phyloP scores from a whole-genome alignment of 2,797 vertebrate species.

The Tinamus major region DNA sequence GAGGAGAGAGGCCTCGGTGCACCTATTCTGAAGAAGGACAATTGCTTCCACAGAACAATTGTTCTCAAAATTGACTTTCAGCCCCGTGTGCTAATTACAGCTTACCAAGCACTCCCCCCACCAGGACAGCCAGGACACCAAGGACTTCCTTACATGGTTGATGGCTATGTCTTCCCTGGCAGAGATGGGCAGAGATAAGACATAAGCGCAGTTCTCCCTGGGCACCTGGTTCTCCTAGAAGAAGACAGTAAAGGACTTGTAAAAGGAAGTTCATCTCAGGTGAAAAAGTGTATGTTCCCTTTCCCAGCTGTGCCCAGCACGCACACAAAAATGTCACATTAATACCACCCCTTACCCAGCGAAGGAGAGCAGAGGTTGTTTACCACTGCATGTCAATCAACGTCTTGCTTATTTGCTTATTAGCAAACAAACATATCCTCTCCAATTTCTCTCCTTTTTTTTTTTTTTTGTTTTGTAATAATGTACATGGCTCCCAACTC shows the following conservation, averaged over 20 bases:
- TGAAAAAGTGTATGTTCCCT: not conserved
- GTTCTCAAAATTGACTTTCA: not conserved
- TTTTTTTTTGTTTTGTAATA: slow-evolving; percentile 23
- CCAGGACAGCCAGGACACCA: not conserved
- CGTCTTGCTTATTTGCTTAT: slow-evolving; percentile 15
- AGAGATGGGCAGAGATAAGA: not conserved
- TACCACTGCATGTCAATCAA: not conserved
- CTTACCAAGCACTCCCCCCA: not conserved
- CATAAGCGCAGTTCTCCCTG: not conserved
- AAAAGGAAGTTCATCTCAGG: not conserved
- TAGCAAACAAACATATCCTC: slow-evolving; percentile 14
- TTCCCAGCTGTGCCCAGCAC: not conserved
- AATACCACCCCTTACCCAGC: not conserved
- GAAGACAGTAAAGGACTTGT: not conserved
- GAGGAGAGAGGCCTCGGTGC: not conserved
- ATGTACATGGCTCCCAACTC: not conserved
- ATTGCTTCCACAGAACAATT: not conserved
- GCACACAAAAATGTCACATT: not conserved
- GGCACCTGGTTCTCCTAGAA: not conserved
- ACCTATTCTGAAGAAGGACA: not conserved
- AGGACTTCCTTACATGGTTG: rapidly evolving
- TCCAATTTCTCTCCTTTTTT: not conserved
- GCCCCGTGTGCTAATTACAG: not conserved
- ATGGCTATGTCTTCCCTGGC: not conserved
- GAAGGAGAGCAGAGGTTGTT: not conserved